Conservation (phyloP, 2,797 vertebrate species). For the Melanogrammus aeglefinus region DNA sequence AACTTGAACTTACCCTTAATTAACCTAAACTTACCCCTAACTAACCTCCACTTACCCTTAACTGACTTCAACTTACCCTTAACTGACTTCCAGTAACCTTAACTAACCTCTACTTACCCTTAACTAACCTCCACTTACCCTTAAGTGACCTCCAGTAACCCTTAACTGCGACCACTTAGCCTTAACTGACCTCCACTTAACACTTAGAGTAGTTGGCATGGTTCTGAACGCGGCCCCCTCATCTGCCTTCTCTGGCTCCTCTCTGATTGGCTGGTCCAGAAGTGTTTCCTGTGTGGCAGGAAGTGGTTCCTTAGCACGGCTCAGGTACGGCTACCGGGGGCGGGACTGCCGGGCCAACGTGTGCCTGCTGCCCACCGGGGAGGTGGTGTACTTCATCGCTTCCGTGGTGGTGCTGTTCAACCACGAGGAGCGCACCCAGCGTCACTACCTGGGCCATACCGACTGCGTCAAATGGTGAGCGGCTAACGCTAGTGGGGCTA, state of each 20-base stretch:
- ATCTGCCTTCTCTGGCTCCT: background rate
- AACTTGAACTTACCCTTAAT: too few relatives aligned
- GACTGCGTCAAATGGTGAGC: slow-evolving; percentile 97
- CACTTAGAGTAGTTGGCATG: too few relatives aligned
- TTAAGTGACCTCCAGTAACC: too few relatives aligned
- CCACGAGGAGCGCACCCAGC: slow-evolving; percentile 91
- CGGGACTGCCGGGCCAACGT: slow-evolving; percentile 94
- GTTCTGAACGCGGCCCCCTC: background rate
- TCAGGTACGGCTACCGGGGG: slow-evolving; percentile 92
- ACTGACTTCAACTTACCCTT: too few relatives aligned
- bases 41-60: too few relatives aligned
- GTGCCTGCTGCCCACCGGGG: slow-evolving; percentile 94
- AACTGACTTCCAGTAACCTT: too few relatives aligned
- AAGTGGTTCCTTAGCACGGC: slow-evolving; percentile 59
- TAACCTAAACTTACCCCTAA: too few relatives aligned
- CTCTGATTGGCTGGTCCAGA: background rate
- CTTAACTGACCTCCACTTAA: too few relatives aligned
- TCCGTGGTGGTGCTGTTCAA: slow-evolving; percentile 94
- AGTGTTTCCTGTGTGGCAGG: background rate
- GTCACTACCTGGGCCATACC: slow-evolving; percentile 94
- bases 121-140: too few relatives aligned
- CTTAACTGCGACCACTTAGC: too few relatives aligned
- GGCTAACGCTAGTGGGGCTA: too few relatives aligned
- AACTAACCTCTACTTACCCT: too few relatives aligned
- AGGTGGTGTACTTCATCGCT: slow-evolving; percentile 95